Evolutionary conservation across 1,140 invertebrate genomes (phyloP).

Genomic region (Vanessa atalanta): DNA sequence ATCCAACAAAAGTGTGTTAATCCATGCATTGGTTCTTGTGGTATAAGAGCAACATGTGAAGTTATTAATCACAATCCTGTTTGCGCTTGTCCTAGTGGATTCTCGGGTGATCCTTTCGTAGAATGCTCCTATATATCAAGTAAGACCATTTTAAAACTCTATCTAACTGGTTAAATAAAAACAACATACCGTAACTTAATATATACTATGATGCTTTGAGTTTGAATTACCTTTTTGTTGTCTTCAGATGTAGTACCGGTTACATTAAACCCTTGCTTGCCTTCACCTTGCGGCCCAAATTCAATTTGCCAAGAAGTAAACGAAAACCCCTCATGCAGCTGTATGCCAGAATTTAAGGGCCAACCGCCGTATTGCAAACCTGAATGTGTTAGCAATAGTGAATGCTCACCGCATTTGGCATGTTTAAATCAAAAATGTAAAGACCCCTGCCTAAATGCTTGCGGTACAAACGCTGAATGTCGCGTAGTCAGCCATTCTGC

Average conservation of each 20-base stretch:
- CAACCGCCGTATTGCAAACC: constrained; percentile 88
- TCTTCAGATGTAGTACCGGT: constrained; percentile 62
- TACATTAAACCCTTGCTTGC: constrained; percentile 82
- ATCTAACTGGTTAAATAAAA: background rate
- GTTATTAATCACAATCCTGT: constrained; percentile 89
- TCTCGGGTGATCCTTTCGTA: constrained; percentile 83
- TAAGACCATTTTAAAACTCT: constrained; percentile 45
- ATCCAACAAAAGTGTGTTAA: constrained; percentile 89
- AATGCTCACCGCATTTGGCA: constrained; percentile 83
- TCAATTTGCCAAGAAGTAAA: constrained; percentile 86
- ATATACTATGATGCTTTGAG: background rate
- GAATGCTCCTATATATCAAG: constrained; percentile 75
- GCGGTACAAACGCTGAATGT: constrained; percentile 84
- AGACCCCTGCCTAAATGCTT: constrained; percentile 86
- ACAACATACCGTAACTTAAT: background rate
- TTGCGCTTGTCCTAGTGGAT: constrained; percentile 80
- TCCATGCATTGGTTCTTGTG: constrained; percentile 90
- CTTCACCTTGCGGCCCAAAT: constrained; percentile 87
- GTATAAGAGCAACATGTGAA: constrained; percentile 86
- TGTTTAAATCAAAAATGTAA: constrained; percentile 87
- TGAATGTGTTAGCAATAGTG: constrained; percentile 86
- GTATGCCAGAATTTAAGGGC: constrained; percentile 86
- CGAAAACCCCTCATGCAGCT: constrained; percentile 84
- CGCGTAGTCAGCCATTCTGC: constrained; percentile 84
- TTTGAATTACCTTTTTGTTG: constrained; percentile 18